Evolutionary conservation across 2,888 invertebrate species (phyloP).

Genomic region (Lithosia quadra): DNA sequence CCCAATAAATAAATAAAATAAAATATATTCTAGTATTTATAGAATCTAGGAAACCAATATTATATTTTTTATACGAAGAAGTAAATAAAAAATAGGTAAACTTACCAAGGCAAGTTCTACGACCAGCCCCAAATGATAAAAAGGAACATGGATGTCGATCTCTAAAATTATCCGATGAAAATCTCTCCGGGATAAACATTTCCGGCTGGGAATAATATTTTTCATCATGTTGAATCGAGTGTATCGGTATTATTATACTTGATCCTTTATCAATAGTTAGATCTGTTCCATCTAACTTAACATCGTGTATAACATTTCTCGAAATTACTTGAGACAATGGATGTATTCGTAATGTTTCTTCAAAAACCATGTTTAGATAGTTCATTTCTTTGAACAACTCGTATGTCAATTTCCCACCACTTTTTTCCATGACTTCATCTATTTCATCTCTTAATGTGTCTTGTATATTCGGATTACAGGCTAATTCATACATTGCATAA

Average conservation of each 20-base stretch:
- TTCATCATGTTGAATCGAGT: conserved; percentile 77
- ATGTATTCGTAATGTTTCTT: conserved; percentile 66
- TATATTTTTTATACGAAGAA: neutral
- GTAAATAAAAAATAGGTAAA: conserved; percentile 9
- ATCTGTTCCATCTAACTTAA: conserved; percentile 68
- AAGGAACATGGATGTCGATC: conserved; percentile 68
- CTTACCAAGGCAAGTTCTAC: conserved; percentile 78
- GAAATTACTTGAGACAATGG: conserved; percentile 73
- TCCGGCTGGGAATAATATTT: conserved; percentile 77
- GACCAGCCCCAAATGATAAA: conserved; percentile 78
- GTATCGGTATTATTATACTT: conserved; percentile 66
- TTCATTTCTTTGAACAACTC: conserved; percentile 72
- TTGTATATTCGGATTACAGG: conserved; percentile 69
- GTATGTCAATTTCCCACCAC: conserved; percentile 67
- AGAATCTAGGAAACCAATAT: too few relatives aligned
- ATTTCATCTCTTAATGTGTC: conserved; percentile 65
- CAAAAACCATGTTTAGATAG: conserved; percentile 72
- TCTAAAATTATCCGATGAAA: conserved; percentile 65
- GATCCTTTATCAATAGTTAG: conserved; percentile 66
- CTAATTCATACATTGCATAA: conserved; percentile 70
- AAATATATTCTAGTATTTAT: too few relatives aligned
- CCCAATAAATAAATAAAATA: too few relatives aligned
- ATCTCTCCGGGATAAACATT: conserved; percentile 81
- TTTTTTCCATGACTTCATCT: conserved; percentile 58
- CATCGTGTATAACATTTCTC: conserved; percentile 62